Conservation (phyloP, 2,797 vertebrate genomes). For the Enteromius thamalakanensis region DNA sequence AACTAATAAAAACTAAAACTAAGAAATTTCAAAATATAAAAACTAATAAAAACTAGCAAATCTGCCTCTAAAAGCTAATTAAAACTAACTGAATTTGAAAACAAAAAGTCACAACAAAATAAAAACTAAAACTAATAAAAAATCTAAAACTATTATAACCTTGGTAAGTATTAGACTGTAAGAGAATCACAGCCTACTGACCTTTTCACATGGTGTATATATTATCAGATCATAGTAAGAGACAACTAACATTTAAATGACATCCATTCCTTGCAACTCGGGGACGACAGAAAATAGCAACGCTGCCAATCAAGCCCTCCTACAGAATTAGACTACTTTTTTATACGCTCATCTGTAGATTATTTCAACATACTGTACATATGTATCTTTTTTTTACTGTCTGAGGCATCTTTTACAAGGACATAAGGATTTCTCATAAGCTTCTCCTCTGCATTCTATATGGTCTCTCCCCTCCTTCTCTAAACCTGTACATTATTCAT, state of each 20-base stretch:
- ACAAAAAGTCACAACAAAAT: no score
- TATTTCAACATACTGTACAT: not conserved
- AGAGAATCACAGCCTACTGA: conserved; percentile 57
- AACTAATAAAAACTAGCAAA: no score
- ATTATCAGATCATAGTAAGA: conserved; percentile 59
- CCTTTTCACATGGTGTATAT: conserved; percentile 65
- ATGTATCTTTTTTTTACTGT: not conserved
- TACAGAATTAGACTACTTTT: not conserved
- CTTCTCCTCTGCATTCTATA: conserved; percentile 30
- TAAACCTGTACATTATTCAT: conserved; percentile 56
- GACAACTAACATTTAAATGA: conserved; percentile 51
- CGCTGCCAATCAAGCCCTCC: conserved; percentile 34
- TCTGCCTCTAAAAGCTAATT: no score
- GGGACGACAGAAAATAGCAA: conserved; percentile 31
- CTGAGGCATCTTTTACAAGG: conserved; percentile 6
- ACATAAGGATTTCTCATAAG: not conserved
- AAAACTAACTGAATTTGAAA: no score
- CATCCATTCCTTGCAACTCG: conserved; percentile 39
- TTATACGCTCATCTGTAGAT: not conserved
- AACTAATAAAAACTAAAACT: no score
- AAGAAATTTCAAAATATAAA: no score
- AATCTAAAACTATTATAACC: no score
- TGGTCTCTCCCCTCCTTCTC: conserved; percentile 26
- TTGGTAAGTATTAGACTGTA: not conserved
- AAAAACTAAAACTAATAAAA: no score